Conservation (phyloP, 1,140 invertebrate genomes). For the Drosophila cardini region DNA sequence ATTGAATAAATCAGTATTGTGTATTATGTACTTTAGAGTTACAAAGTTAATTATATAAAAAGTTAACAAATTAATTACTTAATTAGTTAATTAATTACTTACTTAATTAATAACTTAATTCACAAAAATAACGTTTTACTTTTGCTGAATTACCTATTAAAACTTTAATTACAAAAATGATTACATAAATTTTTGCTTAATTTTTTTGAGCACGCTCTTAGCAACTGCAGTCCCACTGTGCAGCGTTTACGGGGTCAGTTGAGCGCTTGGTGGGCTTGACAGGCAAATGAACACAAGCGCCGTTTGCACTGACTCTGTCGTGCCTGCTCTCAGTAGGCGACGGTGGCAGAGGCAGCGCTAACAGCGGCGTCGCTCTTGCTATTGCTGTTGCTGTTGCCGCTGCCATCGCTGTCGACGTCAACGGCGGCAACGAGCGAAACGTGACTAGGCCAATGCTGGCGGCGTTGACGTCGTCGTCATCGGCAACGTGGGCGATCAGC, state of each 20-base stretch:
- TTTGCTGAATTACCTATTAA: too few relatives aligned
- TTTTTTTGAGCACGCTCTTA: not conserved
- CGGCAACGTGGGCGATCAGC: constrained; percentile 36
- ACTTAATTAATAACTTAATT: too few relatives aligned
- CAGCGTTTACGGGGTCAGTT: constrained; percentile 10
- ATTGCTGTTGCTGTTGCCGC: not conserved
- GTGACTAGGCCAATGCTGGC: constrained; percentile 72
- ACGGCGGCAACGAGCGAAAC: constrained; percentile 46
- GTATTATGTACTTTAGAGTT: too few relatives aligned
- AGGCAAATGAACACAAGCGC: constrained; percentile 42
- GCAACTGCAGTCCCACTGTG: constrained; percentile 21
- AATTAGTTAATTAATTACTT: too few relatives aligned
- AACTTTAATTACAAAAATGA: too few relatives aligned
- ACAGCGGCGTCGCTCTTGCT: not conserved
- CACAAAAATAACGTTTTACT: too few relatives aligned
- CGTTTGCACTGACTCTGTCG: not conserved
- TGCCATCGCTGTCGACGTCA: not conserved
- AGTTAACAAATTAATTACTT: too few relatives aligned
- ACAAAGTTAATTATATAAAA: too few relatives aligned
- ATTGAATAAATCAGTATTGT: too few relatives aligned
- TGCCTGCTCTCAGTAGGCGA: not conserved
- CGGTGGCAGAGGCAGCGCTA: not conserved
- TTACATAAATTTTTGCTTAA: not conserved
- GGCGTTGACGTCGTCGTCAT: constrained; percentile 39
- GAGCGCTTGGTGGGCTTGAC: constrained; percentile 27